Conservation (phyloP, 64 coral and sea anemone genomes). For the Catalaphyllia jardinei region DNA sequence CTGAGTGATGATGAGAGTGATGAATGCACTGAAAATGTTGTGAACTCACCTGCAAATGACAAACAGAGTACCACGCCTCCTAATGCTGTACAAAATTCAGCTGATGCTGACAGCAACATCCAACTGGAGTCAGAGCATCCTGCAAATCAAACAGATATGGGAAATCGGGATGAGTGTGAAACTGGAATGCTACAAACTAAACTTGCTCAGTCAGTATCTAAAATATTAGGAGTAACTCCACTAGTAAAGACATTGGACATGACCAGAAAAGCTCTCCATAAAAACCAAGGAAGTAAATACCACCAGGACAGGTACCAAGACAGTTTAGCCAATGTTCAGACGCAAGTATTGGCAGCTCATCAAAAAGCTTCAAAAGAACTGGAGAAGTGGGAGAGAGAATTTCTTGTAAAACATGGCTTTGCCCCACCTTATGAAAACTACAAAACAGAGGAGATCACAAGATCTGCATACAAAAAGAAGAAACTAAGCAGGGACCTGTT, state of each 20-base stretch:
- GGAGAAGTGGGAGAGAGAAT: not conserved
- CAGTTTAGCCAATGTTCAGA: not conserved
- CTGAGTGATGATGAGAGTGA: too few species aligned
- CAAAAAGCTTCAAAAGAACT: not conserved
- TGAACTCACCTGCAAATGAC: not conserved
- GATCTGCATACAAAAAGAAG: not conserved
- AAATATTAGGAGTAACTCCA: not conserved
- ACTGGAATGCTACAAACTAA: not conserved
- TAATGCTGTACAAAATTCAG: too few species aligned
- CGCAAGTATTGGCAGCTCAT: not conserved
- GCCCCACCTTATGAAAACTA: slow-evolving; percentile 3
- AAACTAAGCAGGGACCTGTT: not conserved
- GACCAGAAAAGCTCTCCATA: not conserved
- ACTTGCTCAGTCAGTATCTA: not conserved
- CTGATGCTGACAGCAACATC: not conserved
- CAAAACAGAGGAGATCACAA: not conserved
- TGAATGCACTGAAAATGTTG: not conserved
- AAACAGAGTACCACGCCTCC: not conserved
- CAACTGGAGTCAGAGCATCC: not conserved
- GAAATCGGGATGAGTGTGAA: not conserved
- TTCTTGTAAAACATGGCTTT: not conserved
- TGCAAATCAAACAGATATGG: not conserved
- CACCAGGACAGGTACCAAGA: not conserved
- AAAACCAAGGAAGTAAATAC: not conserved
- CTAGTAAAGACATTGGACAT: not conserved